Percentiles rank a stretch among this genome's conserved stretches.
Conservation (phyloP, 2,113 vertebrate species). For the Aptenodytes patagonicus region DNA sequence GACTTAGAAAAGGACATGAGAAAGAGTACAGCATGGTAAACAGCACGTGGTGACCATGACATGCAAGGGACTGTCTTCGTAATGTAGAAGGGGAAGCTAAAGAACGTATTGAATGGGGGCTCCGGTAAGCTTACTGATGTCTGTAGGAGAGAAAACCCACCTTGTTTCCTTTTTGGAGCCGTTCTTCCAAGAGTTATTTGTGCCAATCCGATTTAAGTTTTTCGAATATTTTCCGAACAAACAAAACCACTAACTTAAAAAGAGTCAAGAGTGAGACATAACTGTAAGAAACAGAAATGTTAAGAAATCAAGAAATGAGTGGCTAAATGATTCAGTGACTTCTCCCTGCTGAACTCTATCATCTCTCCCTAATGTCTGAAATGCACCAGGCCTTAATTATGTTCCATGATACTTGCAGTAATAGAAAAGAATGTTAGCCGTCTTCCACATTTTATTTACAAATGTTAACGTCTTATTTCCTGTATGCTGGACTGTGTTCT, state of each 20-base stretch:
- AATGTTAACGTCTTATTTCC: background rate
- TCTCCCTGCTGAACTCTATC: background rate
- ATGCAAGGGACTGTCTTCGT: fast-evolving
- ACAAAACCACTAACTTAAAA: background rate
- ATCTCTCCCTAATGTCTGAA: background rate
- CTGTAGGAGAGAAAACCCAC: background rate
- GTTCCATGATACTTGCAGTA: background rate
- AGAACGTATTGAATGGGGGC: background rate
- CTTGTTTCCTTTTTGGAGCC: background rate
- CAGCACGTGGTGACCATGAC: fast-evolving
- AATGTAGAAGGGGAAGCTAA: background rate
- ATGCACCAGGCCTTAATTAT: background rate
- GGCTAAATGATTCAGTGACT: background rate
- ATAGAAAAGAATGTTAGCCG: background rate
- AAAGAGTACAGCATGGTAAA: background rate
- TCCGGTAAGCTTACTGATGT: fast-evolving
- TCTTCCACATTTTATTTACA: background rate
- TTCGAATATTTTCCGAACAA: background rate
- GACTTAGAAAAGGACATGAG: too few relatives aligned
- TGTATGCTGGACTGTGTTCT: background rate
- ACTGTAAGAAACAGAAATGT: background rate
- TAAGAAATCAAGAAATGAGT: background rate
- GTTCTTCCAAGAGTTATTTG: background rate
- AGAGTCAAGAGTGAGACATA: background rate
- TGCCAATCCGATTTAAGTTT: background rate